Percentiles rank a stretch among this genome's conserved stretches.
Evolutionary conservation across 1,140 invertebrate species (phyloP).

Genomic region (Grapholita molesta): DNA sequence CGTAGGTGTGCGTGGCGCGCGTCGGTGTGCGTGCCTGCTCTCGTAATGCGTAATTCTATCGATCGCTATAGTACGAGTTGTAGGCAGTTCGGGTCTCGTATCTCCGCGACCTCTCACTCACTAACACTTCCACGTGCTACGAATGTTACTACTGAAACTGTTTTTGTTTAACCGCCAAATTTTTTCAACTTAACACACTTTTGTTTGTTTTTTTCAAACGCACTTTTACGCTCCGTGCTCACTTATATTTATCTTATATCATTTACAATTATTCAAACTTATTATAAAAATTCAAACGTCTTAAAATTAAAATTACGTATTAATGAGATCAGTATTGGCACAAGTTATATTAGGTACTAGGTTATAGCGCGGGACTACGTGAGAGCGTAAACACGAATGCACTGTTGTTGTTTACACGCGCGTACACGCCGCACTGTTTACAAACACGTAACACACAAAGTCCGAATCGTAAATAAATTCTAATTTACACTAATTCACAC

Average conservation of each 20-base stretch:
- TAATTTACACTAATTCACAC: slow-evolving; percentile 6
- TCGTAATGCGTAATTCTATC: slow-evolving; percentile 75
- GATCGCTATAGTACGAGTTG: slow-evolving; percentile 66
- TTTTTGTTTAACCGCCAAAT: background rate
- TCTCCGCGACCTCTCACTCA: slow-evolving; percentile 34
- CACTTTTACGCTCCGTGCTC: background rate
- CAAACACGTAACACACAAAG: slow-evolving; percentile 49
- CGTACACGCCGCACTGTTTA: slow-evolving; percentile 66
- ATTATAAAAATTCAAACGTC: background rate
- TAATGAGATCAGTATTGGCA: background rate
- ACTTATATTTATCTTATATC: background rate
- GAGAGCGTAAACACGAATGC: slow-evolving; percentile 22
- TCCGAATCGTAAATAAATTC: slow-evolving; percentile 24
- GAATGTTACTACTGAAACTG: slow-evolving; percentile 32
- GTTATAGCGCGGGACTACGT: slow-evolving; percentile 13
- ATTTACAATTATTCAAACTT: background rate
- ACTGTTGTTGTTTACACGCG: slow-evolving; percentile 46
- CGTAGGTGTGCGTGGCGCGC: slow-evolving; percentile 52
- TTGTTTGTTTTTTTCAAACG: background rate
- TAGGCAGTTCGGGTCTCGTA: slow-evolving; percentile 30
- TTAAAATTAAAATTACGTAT: background rate
- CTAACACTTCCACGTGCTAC: slow-evolving; percentile 25
- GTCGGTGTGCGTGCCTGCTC: slow-evolving; percentile 53
- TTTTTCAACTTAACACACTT: background rate
- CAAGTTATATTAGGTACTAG: slow-evolving; percentile 4